These are phyloP conservation scores for Sesamia nonagrioides DNA, from an alignment of 1,140 invertebrate species.

Conservation along the genomic window DNA sequence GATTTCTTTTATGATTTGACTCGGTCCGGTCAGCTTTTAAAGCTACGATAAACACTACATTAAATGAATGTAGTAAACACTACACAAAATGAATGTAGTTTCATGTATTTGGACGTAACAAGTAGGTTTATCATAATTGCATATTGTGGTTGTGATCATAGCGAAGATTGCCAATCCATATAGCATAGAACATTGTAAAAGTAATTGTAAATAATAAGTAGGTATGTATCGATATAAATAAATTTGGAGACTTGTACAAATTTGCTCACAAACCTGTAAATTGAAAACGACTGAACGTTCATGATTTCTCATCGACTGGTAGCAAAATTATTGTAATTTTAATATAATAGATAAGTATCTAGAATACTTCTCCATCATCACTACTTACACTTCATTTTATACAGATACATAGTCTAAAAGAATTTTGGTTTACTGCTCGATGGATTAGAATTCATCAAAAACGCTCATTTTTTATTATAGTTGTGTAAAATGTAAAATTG, in stretches of 20 bases:
- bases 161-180: constrained; percentile 82
- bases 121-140: constrained; percentile 74
- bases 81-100: constrained; percentile 38
- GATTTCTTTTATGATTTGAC: background rate
- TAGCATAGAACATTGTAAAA: constrained; percentile 71
- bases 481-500: constrained; percentile 72
- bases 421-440: constrained; percentile 54
- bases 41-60: constrained; percentile 40
- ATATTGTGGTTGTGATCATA: constrained; percentile 86
- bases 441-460: constrained; percentile 64
- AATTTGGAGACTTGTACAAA: constrained; percentile 87
- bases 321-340: constrained; percentile 68
- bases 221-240: constrained; percentile 76
- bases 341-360: constrained; percentile 41
- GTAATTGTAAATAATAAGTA: constrained; percentile 78
- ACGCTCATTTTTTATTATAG: constrained; percentile 80
- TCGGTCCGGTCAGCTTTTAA: background rate
- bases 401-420: background rate
- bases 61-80: constrained; percentile 44
- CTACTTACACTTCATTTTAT: constrained; percentile 20
- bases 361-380: constrained; percentile 28
- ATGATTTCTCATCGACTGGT: constrained; percentile 84
- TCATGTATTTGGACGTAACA: constrained; percentile 61
- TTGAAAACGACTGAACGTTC: constrained; percentile 84
- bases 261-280: constrained; percentile 84